A percentile compares a stretch with the other conserved stretches of the same genome.
Conservation (phyloP, 2,888 invertebrate species). For the Cheiracanthium punctorium region DNA sequence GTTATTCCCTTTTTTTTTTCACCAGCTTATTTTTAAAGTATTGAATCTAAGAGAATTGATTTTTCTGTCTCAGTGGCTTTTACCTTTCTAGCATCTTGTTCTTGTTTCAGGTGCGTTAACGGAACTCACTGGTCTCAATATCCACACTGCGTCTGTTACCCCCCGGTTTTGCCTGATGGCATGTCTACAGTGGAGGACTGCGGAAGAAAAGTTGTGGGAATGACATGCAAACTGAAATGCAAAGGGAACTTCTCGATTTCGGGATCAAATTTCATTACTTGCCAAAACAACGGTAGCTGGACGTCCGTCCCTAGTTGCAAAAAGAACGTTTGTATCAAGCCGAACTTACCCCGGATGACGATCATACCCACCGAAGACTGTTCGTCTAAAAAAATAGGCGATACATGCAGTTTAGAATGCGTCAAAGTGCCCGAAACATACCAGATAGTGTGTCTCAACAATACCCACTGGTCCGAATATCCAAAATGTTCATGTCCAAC, state of each 20-base stretch:
- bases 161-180: not conserved
- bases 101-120: not conserved
- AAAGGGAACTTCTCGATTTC: not conserved
- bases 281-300: slow-evolving; percentile 9
- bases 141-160: slow-evolving; percentile 14
- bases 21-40: too few relatives aligned
- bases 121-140: not conserved
- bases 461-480: not conserved
- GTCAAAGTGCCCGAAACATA: not conserved
- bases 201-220: not conserved
- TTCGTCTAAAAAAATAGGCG: not conserved
- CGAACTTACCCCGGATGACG: not conserved
- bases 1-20: too few relatives aligned
- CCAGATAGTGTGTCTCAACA: not conserved
- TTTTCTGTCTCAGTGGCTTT: too few relatives aligned
- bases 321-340: not conserved
- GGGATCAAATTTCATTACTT: not conserved
- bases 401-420: not conserved
- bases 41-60: too few relatives aligned
- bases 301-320: not conserved
- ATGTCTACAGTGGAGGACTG: not conserved
- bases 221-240: slow-evolving; percentile 6
- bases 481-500: slow-evolving; percentile 32
- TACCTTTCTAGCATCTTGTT: too few relatives aligned
- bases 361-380: not conserved